phyloP scores from a whole-genome alignment of 2,888 invertebrate genomes.

The Leptopterna dolabrata region DNA sequence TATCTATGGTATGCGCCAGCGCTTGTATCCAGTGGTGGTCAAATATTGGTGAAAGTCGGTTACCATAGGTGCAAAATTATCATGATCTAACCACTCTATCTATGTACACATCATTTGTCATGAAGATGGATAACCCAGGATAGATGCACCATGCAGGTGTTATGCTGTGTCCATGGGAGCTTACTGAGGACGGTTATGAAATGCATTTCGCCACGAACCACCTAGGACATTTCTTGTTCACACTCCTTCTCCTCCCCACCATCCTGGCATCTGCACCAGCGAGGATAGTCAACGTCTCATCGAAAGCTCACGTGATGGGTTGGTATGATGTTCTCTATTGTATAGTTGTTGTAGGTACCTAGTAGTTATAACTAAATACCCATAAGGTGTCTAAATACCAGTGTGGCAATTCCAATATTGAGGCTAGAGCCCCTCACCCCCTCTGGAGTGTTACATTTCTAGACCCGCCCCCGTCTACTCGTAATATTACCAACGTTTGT shows the following conservation, averaged over 20 bases:
- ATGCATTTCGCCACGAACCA: constrained; percentile 73
- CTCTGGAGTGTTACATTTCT: no score
- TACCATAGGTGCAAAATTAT: no score
- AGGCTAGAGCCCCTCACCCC: no score
- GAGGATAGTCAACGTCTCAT: constrained; percentile 65
- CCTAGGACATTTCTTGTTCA: constrained; percentile 74
- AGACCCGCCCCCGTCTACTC: no score
- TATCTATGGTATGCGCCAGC: no score
- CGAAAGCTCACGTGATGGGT: constrained; percentile 60
- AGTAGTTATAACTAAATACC: no score
- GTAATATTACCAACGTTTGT: no score
- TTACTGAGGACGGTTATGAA: constrained; percentile 71
- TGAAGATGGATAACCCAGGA: not conserved
- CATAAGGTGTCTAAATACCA: no score
- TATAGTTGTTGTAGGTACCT: no score
- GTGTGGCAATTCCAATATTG: no score
- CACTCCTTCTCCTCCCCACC: constrained; percentile 71
- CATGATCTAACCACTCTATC: not conserved
- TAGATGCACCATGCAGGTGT: constrained; percentile 65
- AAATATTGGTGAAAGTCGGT: no score
- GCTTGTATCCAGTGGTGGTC: no score
- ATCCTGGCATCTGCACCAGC: constrained; percentile 67
- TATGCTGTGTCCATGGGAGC: constrained; percentile 68
- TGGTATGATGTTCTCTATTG: not conserved
- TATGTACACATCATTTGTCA: not conserved